These are phyloP conservation scores for Drosophila ambigua DNA, from an alignment of 1,140 invertebrate species.

Conservation along the genomic window DNA sequence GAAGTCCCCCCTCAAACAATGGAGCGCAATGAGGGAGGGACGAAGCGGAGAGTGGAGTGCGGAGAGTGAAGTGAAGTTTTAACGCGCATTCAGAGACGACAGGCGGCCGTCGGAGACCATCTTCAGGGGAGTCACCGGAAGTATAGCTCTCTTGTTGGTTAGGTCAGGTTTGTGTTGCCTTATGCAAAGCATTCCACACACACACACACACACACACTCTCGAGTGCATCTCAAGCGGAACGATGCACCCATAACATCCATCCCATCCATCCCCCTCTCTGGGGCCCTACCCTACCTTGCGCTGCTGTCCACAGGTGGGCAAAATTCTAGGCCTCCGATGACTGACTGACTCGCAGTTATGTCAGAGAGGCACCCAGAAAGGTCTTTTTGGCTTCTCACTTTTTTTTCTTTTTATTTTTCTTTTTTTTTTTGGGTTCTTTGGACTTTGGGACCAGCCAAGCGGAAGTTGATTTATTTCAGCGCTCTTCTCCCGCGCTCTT, in stretches of 20 bases:
- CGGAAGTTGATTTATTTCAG: slow-evolving; percentile 78
- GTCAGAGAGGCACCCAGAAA: slow-evolving; percentile 38
- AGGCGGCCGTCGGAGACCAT: not conserved
- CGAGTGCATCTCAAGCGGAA: slow-evolving; percentile 66
- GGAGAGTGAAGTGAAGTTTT: slow-evolving; percentile 22
- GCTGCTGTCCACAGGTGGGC: slow-evolving; percentile 6
- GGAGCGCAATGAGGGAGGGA: slow-evolving; percentile 40
- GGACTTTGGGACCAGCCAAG: slow-evolving; percentile 47
- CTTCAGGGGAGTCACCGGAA: slow-evolving; percentile 22
- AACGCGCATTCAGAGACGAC: slow-evolving; percentile 27
- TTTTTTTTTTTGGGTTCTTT: slow-evolving; percentile 32
- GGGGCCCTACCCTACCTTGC: slow-evolving; percentile 5
- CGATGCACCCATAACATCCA: slow-evolving; percentile 52
- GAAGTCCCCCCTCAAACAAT: slow-evolving; percentile 50
- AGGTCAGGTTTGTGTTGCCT: slow-evolving; percentile 60
- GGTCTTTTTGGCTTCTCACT: slow-evolving; percentile 14
- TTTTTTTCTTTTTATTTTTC: slow-evolving; percentile 18
- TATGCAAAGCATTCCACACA: slow-evolving; percentile 65
- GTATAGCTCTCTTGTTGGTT: slow-evolving; percentile 33
- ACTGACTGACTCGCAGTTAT: slow-evolving; percentile 72
- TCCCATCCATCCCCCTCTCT: not conserved
- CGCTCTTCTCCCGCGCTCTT: slow-evolving; percentile 11
- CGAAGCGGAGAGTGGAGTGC: not conserved
- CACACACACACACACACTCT: not conserved
- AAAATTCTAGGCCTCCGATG: slow-evolving; percentile 59